These are phyloP conservation scores for Agrenia bidenticulata DNA, from an alignment of 2,888 invertebrate species.

Conservation along the genomic window DNA sequence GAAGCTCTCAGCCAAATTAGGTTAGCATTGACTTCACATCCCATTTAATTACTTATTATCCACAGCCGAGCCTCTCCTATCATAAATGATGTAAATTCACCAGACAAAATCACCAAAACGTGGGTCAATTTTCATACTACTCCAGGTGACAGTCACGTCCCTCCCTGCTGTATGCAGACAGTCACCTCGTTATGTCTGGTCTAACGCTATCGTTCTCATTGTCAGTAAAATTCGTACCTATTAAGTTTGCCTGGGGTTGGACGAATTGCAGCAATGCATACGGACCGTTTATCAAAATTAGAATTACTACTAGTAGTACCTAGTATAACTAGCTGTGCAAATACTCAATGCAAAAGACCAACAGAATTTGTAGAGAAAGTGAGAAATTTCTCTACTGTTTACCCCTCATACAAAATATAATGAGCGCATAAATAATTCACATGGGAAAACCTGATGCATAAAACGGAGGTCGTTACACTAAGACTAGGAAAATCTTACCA, in stretches of 20 bases:
- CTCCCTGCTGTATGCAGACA: too few relatives aligned
- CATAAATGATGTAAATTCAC: conserved; percentile 16
- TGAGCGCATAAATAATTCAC: conserved; percentile 8
- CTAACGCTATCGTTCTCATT: too few relatives aligned
- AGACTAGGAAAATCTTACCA: too few relatives aligned
- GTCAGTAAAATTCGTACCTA: too few relatives aligned
- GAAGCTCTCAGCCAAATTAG: conserved; percentile 3
- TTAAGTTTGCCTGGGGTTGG: too few relatives aligned
- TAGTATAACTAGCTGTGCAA: background rate
- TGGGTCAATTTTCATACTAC: too few relatives aligned
- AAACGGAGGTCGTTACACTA: too few relatives aligned
- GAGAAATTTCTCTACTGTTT: background rate
- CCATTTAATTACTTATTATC: background rate
- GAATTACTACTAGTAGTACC: conserved; percentile 11
- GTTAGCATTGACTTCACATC: background rate
- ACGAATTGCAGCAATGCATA: too few relatives aligned
- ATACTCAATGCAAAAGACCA: background rate
- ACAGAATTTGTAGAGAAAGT: background rate
- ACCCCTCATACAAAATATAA: background rate
- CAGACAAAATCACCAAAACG: too few relatives aligned
- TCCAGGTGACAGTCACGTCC: too few relatives aligned
- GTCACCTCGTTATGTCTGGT: too few relatives aligned
- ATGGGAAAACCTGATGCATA: background rate
- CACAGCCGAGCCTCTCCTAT: too few relatives aligned
- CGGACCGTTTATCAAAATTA: conserved; percentile 14